These are phyloP conservation scores for Alosa alosa DNA, from an alignment of 2,113 vertebrate genomes.

Conservation along the genomic window DNA sequence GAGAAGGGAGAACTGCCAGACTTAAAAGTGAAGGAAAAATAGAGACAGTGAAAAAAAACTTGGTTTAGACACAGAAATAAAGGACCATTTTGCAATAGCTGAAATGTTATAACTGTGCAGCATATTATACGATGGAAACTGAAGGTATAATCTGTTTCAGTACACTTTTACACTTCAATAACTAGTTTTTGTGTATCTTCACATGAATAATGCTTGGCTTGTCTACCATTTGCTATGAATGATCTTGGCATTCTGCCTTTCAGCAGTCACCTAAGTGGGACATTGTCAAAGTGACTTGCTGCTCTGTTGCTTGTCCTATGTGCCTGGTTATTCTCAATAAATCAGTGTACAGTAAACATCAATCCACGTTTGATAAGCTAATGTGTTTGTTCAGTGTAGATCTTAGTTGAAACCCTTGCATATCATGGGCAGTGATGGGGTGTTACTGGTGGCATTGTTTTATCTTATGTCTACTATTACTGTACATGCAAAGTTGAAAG, in stretches of 20 bases:
- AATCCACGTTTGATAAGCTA: background rate
- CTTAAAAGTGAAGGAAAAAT: background rate
- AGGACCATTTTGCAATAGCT: background rate
- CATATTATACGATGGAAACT: background rate
- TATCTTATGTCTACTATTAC: background rate
- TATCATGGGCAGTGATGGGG: background rate
- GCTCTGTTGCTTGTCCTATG: background rate
- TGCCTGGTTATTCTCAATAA: conserved; percentile 12
- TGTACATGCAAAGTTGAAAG: background rate
- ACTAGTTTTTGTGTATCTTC: background rate
- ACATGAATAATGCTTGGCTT: background rate
- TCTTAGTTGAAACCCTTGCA: background rate
- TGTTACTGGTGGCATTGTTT: background rate
- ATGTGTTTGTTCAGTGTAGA: background rate
- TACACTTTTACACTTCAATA: background rate
- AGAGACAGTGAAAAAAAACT: background rate
- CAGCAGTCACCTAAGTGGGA: background rate
- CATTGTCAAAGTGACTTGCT: background rate
- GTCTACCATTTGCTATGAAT: background rate
- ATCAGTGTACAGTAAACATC: conserved; percentile 5
- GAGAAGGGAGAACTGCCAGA: background rate
- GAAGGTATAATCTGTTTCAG: background rate
- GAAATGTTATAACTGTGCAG: background rate
- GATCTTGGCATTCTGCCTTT: background rate
- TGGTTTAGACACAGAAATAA: background rate